Evolutionary conservation across 2,888 invertebrate genomes (phyloP).

Genomic region (Cephus sareptanus): DNA sequence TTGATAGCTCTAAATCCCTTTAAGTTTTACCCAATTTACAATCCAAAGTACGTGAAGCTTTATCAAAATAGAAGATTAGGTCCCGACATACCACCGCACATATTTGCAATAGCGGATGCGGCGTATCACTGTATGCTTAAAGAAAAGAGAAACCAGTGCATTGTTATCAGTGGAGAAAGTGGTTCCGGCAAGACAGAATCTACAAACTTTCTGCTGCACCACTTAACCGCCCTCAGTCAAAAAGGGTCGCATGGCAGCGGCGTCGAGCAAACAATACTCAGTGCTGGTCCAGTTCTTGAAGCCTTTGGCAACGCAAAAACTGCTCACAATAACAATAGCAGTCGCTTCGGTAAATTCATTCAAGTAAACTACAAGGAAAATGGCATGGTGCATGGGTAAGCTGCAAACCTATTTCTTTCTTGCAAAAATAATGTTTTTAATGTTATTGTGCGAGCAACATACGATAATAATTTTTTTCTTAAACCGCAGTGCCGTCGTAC

Average conservation of each 20-base stretch:
- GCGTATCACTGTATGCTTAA: constrained; percentile 95
- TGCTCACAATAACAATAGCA: constrained; percentile 96
- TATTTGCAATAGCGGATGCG: constrained; percentile 95
- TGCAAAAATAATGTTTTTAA: constrained; percentile 6
- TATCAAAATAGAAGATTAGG: constrained; percentile 94
- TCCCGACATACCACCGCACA: constrained; percentile 93
- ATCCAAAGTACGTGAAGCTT: constrained; percentile 95
- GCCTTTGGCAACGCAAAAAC: constrained; percentile 99
- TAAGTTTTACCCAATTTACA: constrained; percentile 96
- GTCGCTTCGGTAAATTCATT: constrained; percentile 97
- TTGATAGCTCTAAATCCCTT: constrained; percentile 95
- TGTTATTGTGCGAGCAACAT: not conserved
- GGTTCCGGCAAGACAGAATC: constrained; percentile 98
- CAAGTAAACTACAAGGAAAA: constrained; percentile 98
- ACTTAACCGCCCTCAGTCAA: constrained; percentile 93
- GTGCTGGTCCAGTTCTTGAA: constrained; percentile 95
- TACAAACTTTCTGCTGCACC: constrained; percentile 94
- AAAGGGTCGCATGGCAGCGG: constrained; percentile 94
- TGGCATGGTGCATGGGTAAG: constrained; percentile 95
- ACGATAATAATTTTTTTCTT: constrained; percentile 14
- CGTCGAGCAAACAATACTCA: constrained; percentile 96
- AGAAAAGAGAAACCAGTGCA: constrained; percentile 90
- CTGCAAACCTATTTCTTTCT: not conserved
- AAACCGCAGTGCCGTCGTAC: constrained; percentile 84
- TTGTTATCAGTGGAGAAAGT: constrained; percentile 95